Evolutionary conservation across 92 coral and sea anemone species (phyloP), one percentile per base, ranked within the genome.

Genomic region (Actinostola sp.): DNA sequence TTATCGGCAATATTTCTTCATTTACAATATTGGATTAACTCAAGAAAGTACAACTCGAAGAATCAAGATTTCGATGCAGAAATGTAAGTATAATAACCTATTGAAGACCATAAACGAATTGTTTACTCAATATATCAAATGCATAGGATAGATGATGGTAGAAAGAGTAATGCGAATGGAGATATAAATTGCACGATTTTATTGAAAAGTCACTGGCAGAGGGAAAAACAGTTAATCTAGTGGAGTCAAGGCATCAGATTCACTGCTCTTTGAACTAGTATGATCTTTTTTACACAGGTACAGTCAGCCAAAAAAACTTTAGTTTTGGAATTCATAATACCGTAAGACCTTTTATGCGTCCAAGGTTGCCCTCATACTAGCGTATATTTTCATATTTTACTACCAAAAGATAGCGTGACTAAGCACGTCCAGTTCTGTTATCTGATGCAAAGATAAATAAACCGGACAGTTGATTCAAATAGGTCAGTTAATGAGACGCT

Each of bases 321-420:
- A 39, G 45, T 39, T 7, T 39, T 39, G 14, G 29, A 53, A 9
- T 20, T 1, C 20, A 20, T 53, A 53, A 3, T 21, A 1, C 25
- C 2, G 5, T 53, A 9, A 14, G 4, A 20, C 24, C 21, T 49
- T 49, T 49, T 20, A 21, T 9, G 54, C 16, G 8, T 23, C 12
- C 13, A 48, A 4, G 54, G 21, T 17, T 48, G 13, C 5, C 3
- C 4, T 48, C 2, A 48, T 48, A 23, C 12, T 14, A 23, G 6
- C 59, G 21, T 20, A 15, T 19, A n/a, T 23, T 20, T 25, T 53
- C 4, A 16, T 53, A 20, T 1, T 28, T 7, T 2, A 1, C 25
- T 53, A 20, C 25, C 20, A 9, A 53, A 53, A 57, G 63, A 57
- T 57, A 57, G 63, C 63, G 63, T 57, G 63, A 57, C 63, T 27